Evolutionary conservation across 2,888 invertebrate species (phyloP), one percentile per base, ranked within the genome.

Genomic region (Phortica okadai): DNA sequence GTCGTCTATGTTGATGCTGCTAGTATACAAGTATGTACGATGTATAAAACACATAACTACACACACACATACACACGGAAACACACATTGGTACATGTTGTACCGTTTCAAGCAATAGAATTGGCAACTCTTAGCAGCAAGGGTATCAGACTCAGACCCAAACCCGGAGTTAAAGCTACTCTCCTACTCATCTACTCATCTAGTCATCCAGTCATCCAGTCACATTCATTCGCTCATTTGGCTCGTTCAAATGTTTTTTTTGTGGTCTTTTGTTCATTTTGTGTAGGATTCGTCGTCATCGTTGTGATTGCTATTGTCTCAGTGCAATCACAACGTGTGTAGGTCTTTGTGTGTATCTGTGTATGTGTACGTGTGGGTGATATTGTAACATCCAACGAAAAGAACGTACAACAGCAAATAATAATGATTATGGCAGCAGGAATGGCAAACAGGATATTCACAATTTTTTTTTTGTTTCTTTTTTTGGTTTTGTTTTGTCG

Each of bases 1-100:
- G 33, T 64, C 10, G 3, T 64, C 33, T 33, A 33, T 5, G 33
- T 1, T 33, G 33, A 33, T 33, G 33, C 33, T 33, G 2, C 33
- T 33, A 33, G 33, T 66, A 33, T 41, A 25, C 64, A 66, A 25
- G 14, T 66, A 33, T 66, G 44, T 44, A 66, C 41, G 42, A 42
- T 16, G 6, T 62, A 62, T n/a, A 11, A 16, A 25, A 74, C 73
- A 76, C 41, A 62, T n/a, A 74, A 11, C 72, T 10, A 11, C 25
- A 56, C 16, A 76, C 69, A 70, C 50, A 42, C 59, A 67, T 79
- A 84, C 84, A 85, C 83, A 83, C 82, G 82, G 79, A 81, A 76
- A 79, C 79, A 86, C 83, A 84, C 84, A 84, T 82, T 85, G 85
- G 41, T 64, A 33, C 33, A 33, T 33, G 33, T 5, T 5, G 33